Conservation (phyloP, 2,797 vertebrate genomes). For the Myoxocephalus aenaeus region DNA sequence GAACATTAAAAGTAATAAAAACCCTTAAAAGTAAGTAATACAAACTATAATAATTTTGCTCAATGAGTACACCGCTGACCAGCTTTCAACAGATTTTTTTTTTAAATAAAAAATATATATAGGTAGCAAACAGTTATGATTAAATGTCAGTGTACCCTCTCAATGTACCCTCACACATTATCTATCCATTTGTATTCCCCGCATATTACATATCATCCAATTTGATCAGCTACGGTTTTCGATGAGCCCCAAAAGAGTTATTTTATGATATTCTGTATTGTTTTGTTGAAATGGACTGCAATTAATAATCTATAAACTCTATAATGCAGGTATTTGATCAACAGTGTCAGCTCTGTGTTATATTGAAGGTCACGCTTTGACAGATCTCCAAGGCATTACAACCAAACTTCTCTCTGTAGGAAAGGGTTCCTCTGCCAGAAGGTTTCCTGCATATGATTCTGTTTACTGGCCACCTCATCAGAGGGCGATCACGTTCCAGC, state of each 20-base stretch:
- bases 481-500: not conserved
- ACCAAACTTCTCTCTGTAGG: not conserved
- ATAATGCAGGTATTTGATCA: not conserved
- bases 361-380: not conserved
- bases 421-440: not conserved
- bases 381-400: not conserved
- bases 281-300: not conserved
- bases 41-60: too few relatives aligned
- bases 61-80: too few relatives aligned
- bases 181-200: not conserved
- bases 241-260: not conserved
- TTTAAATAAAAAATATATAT: too few relatives aligned
- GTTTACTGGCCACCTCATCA: constrained; percentile 33
- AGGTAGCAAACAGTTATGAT: not conserved
- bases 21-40: too few relatives aligned
- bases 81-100: too few relatives aligned
- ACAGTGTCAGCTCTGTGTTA: not conserved
- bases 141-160: too few relatives aligned
- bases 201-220: too few relatives aligned
- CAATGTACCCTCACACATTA: not conserved
- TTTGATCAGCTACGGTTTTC: too few relatives aligned
- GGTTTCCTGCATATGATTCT: constrained; percentile 2
- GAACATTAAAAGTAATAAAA: too few relatives aligned
- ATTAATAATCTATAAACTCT: not conserved
- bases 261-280: not conserved